Evolutionary conservation across 2,797 vertebrate species (phyloP).

Genomic region (Menidia menidia): DNA sequence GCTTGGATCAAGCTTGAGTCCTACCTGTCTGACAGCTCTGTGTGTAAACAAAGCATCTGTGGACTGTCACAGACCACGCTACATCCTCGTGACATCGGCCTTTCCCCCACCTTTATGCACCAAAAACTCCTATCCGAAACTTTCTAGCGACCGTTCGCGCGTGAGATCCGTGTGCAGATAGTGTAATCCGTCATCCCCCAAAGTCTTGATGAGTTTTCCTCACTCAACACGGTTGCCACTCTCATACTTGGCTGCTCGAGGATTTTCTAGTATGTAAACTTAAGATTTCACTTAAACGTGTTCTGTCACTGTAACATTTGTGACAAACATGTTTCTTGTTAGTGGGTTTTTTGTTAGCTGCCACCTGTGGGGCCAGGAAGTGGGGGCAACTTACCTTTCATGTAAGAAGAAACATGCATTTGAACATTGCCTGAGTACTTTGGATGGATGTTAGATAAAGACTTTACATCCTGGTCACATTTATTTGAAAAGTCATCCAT

Average conservation of each 20-base stretch:
- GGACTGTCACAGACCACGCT: constrained; percentile 62
- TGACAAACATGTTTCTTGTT: constrained; percentile 66
- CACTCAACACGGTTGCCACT: constrained; percentile 42
- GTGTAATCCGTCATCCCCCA: constrained; percentile 57
- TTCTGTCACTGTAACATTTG: constrained; percentile 49
- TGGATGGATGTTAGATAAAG: constrained; percentile 6
- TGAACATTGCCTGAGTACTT: constrained; percentile 46
- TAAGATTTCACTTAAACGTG: constrained; percentile 48
- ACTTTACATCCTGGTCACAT: constrained; percentile 44
- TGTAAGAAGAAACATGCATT: constrained; percentile 22
- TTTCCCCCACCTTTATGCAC: neutral
- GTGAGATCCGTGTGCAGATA: constrained; percentile 51
- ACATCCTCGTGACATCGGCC: constrained; percentile 10
- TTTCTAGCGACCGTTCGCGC: constrained; percentile 18
- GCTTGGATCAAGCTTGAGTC: constrained; percentile 74
- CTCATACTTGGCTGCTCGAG: constrained; percentile 61
- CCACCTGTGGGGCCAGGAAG: constrained; percentile 56
- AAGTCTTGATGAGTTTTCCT: constrained; percentile 62
- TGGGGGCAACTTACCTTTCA: constrained; percentile 15
- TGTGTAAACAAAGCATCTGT: constrained; percentile 60
- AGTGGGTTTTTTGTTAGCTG: constrained; percentile 21
- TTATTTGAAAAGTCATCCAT: constrained; percentile 42
- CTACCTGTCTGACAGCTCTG: constrained; percentile 80
- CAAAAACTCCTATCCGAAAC: constrained; percentile 21
- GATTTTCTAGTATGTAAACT: constrained; percentile 61